Evolutionary conservation across 2,113 vertebrate species (phyloP).

Genomic region (Oostethus manadensis): DNA sequence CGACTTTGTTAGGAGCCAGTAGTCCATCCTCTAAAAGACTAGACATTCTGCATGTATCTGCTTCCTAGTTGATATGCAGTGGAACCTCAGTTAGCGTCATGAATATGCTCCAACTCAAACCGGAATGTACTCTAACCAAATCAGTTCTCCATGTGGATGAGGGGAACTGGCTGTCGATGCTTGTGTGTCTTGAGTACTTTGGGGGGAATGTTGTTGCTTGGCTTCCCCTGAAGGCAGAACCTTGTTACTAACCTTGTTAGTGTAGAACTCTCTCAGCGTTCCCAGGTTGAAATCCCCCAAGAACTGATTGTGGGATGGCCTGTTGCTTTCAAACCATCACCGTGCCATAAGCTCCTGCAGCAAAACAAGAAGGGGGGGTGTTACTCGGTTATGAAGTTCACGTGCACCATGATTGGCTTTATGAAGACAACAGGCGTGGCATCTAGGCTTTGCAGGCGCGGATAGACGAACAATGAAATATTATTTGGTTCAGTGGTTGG

Average conservation of each 20-base stretch:
- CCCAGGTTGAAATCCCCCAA: not conserved
- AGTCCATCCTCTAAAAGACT: not conserved
- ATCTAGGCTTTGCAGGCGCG: too few species aligned
- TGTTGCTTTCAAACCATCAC: not conserved
- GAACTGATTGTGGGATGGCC: constrained; percentile 1
- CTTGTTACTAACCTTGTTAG: constrained; percentile 10
- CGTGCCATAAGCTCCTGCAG: not conserved
- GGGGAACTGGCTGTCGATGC: not conserved
- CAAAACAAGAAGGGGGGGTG: not conserved
- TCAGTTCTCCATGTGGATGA: not conserved
- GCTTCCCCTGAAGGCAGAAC: constrained; percentile 1
- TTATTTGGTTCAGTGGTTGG: too few species aligned
- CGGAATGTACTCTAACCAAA: too few species aligned
- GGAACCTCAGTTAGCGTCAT: not conserved
- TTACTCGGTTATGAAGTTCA: not conserved
- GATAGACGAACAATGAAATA: too few species aligned
- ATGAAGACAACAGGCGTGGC: too few species aligned
- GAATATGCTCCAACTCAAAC: too few species aligned
- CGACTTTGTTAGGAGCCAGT: not conserved
- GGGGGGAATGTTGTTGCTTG: not conserved
- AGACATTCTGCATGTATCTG: not conserved
- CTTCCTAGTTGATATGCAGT: not conserved
- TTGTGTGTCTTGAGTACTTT: not conserved
- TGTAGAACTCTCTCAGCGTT: not conserved
- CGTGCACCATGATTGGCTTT: too few species aligned